These are phyloP conservation scores for Chaetophractus vellerosus DNA, from an alignment of 2,797 vertebrate genomes.

Conservation along the genomic window DNA sequence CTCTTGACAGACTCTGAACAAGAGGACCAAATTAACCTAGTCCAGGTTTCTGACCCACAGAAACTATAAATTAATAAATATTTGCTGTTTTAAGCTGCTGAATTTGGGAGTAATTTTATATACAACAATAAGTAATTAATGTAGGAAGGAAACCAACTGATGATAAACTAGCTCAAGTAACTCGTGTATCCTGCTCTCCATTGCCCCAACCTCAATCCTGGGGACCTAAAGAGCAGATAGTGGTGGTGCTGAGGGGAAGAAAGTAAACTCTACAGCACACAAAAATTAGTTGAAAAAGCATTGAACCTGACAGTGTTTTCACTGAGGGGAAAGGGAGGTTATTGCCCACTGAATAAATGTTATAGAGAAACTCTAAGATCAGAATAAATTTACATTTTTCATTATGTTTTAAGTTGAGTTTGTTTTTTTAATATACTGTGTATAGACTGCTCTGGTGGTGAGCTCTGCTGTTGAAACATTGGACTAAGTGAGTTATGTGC, in stretches of 20 bases:
- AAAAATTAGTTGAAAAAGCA: background rate
- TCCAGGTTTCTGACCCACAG: background rate
- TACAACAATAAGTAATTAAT: background rate
- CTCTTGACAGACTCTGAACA: background rate
- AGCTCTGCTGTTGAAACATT: conserved; percentile 42
- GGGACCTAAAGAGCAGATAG: background rate
- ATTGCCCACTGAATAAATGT: background rate
- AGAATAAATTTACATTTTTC: conserved; percentile 33
- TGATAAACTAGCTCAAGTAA: background rate
- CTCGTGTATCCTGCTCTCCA: background rate
- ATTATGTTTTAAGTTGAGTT: conserved; percentile 29
- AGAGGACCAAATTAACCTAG: background rate
- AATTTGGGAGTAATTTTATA: background rate
- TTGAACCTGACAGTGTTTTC: background rate
- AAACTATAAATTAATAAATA: background rate
- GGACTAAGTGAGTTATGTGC: conserved; percentile 5
- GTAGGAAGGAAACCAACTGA: background rate
- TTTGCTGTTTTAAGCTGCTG: background rate
- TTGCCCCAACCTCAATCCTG: background rate
- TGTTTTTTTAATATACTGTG: background rate
- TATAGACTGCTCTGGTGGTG: background rate
- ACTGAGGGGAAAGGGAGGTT: background rate
- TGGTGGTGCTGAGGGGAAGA: background rate
- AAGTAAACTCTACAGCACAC: background rate
- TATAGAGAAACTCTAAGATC: background rate